Base-by-base conservation (phyloP, 2,888 invertebrate genomes). In the Pandemis cinnamomeana region DNA sequence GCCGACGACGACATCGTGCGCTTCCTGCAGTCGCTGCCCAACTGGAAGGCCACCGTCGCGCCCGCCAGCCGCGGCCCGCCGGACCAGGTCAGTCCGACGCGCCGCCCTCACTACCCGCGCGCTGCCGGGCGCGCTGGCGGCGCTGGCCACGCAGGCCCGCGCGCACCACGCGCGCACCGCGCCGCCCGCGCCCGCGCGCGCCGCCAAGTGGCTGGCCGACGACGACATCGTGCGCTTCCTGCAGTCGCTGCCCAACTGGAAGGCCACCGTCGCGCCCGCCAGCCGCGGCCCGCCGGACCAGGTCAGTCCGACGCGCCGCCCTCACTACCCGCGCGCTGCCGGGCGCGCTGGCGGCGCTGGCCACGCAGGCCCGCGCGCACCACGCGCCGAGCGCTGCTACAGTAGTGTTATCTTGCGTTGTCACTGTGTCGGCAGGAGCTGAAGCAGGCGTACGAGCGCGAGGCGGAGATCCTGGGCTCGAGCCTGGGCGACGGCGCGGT, bases 1-100 rank as follows among this genome's bases (percentile, higher is more conserved):
- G 98, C 98, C 80, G 99, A 99, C 89, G 98, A 98, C 82, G 99
- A 99, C 86, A 99, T 99, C 76, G 98, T 97, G 85, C 94, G 99
- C 71, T 98, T 99, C 91, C 95, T 99, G 81, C 98, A 98, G 96
- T 96, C 95, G 80, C 90, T 94, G 81, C 88, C 90, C 67, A 92
- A 92, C 81, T 93, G 91, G 88, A 77, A 80, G 20, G 84, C 86
- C 2, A 88, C 82, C 11, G 75, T 79, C 6, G 76, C 79, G 73
- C 48, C 71, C 77, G 64, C 71, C 63, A 70, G 71, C 13, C 64
- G 11, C 0, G 27, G 20, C 11, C 46, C 46, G 6, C 53, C 66
- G 2, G 53, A 53, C 4, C 53, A 53, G 53, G 53, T 53, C 5
- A n/a, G 53, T 53, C 27, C 27, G 27, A 0, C 20, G 84, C 68